These are phyloP conservation scores for Phymorhynchus buccinoides DNA, from an alignment of 1,140 invertebrate genomes.

Conservation along the genomic window DNA sequence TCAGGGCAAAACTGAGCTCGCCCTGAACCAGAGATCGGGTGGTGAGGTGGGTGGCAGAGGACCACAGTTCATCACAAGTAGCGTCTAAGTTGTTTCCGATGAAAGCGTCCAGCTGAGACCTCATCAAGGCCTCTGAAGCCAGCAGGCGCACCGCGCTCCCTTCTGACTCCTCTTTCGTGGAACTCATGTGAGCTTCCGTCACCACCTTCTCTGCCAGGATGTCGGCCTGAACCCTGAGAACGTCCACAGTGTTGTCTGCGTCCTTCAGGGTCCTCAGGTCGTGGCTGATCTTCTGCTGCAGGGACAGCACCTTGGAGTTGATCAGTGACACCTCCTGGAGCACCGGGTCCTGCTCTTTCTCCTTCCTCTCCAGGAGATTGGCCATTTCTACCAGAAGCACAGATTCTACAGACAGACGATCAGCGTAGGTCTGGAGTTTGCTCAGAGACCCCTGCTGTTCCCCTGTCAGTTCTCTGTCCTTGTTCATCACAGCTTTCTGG, in stretches of 20 bases:
- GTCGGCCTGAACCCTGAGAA: slow-evolving; percentile 61
- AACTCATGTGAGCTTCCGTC: slow-evolving; percentile 61
- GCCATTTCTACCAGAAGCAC: slow-evolving; percentile 67
- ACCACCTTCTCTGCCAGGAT: slow-evolving; percentile 67
- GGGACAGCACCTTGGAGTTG: slow-evolving; percentile 56
- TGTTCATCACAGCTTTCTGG: slow-evolving; percentile 50
- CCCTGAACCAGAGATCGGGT: slow-evolving; percentile 63
- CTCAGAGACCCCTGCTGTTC: slow-evolving; percentile 44
- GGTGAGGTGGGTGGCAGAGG: slow-evolving; percentile 61
- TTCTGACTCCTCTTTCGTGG: slow-evolving; percentile 40
- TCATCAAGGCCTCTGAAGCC: slow-evolving; percentile 64
- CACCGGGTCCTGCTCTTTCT: slow-evolving; percentile 54
- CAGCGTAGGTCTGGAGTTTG: slow-evolving; percentile 63
- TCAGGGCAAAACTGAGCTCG: slow-evolving; percentile 65
- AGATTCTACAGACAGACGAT: slow-evolving; percentile 66
- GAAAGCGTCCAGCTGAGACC: slow-evolving; percentile 63
- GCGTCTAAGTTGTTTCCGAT: slow-evolving; percentile 57
- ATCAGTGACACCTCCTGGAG: slow-evolving; percentile 61
- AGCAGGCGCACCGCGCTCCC: slow-evolving; percentile 57
- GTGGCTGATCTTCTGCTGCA: slow-evolving; percentile 60
- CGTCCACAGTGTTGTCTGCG: slow-evolving; percentile 49
- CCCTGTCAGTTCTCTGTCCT: slow-evolving; percentile 42
- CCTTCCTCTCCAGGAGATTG: slow-evolving; percentile 56
- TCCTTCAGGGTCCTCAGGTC: slow-evolving; percentile 54
- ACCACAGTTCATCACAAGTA: slow-evolving; percentile 53